A percentile compares a stretch with the other conserved stretches of the same genome.
These are phyloP conservation scores for Drosophila orosa DNA, from an alignment of 1,140 invertebrate genomes.

Conservation along the genomic window DNA sequence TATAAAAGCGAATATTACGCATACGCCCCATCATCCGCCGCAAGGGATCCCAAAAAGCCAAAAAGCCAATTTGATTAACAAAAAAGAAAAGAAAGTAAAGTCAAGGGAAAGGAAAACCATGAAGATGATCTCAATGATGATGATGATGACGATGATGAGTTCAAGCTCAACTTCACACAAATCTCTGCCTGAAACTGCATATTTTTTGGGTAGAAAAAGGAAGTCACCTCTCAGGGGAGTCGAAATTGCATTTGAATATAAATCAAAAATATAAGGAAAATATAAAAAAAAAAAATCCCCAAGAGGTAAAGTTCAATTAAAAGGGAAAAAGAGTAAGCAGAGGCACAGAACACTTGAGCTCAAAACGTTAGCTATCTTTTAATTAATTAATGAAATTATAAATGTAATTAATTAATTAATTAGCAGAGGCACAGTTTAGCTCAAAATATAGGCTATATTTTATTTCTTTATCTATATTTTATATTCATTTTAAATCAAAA, in stretches of 20 bases:
- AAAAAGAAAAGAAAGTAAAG: conserved; percentile 22
- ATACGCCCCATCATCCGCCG: conserved; percentile 51
- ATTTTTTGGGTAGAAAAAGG: not conserved
- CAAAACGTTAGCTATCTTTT: not conserved
- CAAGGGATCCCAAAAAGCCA: conserved; percentile 16
- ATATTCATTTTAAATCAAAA: too few relatives aligned
- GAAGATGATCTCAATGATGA: conserved; percentile 1
- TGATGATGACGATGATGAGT: not conserved
- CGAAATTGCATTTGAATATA: conserved; percentile 60
- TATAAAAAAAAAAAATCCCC: not conserved
- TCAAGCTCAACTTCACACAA: conserved; percentile 1
- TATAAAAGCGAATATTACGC: conserved; percentile 68
- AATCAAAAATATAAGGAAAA: conserved; percentile 40
- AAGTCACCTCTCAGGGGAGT: not conserved
- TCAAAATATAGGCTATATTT: too few relatives aligned
- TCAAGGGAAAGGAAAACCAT: conserved; percentile 4
- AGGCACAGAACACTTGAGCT: not conserved
- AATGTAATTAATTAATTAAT: too few relatives aligned
- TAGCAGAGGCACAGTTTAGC: too few relatives aligned
- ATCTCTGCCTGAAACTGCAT: conserved; percentile 16
- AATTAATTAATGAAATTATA: too few relatives aligned
- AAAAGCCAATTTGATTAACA: conserved; percentile 67
- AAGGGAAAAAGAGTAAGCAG: conserved; percentile 2
- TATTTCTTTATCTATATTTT: too few relatives aligned
- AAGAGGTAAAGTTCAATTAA: conserved; percentile 47